Conservation (phyloP, 2,113 vertebrate genomes). For the Gallinago media region DNA sequence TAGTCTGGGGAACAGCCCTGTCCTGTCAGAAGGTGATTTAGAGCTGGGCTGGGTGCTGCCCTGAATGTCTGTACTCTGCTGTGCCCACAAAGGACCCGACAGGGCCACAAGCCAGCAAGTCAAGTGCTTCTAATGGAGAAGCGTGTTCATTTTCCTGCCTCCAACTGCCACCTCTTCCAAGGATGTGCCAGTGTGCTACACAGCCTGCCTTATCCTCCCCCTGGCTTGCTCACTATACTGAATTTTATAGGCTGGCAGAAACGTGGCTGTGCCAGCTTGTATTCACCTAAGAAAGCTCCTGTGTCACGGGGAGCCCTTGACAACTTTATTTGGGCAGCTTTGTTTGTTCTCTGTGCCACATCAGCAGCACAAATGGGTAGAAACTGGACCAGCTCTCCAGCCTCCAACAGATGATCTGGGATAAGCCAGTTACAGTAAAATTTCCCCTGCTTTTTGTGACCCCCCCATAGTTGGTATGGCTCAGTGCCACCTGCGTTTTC, state of each 20-base stretch:
- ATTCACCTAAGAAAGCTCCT: constrained; percentile 49
- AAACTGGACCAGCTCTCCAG: neutral
- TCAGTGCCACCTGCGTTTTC: neutral
- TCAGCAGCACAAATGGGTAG: neutral
- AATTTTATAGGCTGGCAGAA: constrained; percentile 29
- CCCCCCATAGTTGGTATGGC: neutral
- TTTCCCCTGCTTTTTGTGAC: neutral
- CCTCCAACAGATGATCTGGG: neutral
- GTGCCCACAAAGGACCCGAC: constrained; percentile 8
- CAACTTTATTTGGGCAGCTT: constrained; percentile 49
- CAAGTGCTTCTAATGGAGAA: constrained; percentile 52
- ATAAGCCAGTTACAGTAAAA: neutral
- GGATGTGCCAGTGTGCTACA: neutral
- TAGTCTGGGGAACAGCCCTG: neutral
- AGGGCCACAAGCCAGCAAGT: constrained; percentile 26
- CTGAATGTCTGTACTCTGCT: neutral
- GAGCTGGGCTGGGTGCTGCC: neutral
- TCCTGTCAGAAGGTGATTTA: constrained; percentile 27
- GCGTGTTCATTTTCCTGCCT: constrained; percentile 42
- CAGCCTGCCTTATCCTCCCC: constrained; percentile 33
- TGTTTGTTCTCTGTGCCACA: neutral
- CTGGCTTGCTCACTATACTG: neutral
- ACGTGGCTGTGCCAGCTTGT: constrained; percentile 24
- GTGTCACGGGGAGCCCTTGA: neutral
- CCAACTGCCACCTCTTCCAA: neutral